These are phyloP conservation scores for Procambarus virginalis DNA, from an alignment of 1,140 invertebrate genomes.

Conservation along the genomic window DNA sequence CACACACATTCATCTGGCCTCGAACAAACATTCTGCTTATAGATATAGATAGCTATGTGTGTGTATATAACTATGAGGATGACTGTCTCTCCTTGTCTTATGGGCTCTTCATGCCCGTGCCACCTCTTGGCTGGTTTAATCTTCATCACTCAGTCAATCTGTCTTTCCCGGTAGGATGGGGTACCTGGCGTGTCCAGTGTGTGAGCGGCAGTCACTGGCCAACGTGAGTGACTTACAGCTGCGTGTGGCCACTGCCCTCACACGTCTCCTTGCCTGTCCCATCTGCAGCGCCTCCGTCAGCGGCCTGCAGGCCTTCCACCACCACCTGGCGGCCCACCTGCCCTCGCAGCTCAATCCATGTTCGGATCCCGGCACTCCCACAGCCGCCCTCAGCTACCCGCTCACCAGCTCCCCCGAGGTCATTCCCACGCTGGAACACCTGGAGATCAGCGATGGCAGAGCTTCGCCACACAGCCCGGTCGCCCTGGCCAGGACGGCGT, in stretches of 20 bases:
- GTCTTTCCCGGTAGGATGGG: conserved; percentile 51
- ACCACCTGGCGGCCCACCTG: conserved; percentile 56
- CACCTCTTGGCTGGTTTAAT: too few relatives aligned
- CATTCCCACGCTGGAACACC: conserved; percentile 61
- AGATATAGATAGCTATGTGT: conserved; percentile 1
- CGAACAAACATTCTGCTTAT: not conserved
- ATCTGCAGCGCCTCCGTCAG: conserved; percentile 66
- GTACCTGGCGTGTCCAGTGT: conserved; percentile 62
- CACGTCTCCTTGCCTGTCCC: conserved; percentile 46
- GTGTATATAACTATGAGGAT: too few relatives aligned
- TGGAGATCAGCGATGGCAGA: conserved; percentile 59
- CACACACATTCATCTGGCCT: too few relatives aligned
- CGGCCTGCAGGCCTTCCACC: conserved; percentile 61
- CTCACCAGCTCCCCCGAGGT: conserved; percentile 45
- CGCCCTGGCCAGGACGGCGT: not conserved
- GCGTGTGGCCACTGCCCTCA: conserved; percentile 62
- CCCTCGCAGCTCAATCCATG: conserved; percentile 26
- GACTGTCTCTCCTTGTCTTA: too few relatives aligned
- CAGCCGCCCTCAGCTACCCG: conserved; percentile 7
- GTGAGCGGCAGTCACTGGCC: conserved; percentile 55
- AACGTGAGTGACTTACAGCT: conserved; percentile 57
- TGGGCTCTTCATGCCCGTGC: too few relatives aligned
- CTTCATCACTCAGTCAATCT: not conserved
- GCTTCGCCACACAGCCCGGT: conserved; percentile 32
- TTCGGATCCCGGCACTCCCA: conserved; percentile 7